Base-by-base conservation (phyloP, 2,888 invertebrate genomes). In the Norana najaformis region DNA sequence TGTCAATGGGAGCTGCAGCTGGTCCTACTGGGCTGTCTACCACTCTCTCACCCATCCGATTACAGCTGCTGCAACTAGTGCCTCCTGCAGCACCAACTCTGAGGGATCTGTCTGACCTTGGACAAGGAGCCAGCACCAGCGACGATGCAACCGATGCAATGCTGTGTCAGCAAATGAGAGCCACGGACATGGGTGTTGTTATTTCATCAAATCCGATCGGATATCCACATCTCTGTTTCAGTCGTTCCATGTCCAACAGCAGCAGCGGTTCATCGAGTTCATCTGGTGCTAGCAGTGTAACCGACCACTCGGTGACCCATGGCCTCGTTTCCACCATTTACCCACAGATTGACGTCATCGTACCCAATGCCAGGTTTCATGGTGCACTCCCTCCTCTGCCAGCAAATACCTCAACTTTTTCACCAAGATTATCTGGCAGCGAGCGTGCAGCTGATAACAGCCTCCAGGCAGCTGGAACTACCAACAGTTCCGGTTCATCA, bases 271-370 rank as follows among this genome's bases (percentile, higher is more conserved):
- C 89, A 23, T 89, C 89, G 14, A 89, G 89, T 53, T 89, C 89
- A n/a, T 89, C 89, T 18, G 41, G 41, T 69, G 47, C 89, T 35
- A 89, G 69, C 53, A 37, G 37, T n/a, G 37, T 89, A 36, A 53
- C 89, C n/a, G 89, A 89, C 53, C 89, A 89, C 47, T 89, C 89
- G 47, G 89, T 89, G 35, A 89, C 89, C 20, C 47, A 89, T 47
- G 89, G 89, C 41, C 69, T 89, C 41, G 89, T 89, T 34, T 89
- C 89, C 8, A 89, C 89, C 37, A 89, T 89, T n/a, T 89, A 89
- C 41, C 89, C 89, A 34, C 89, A 89, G 69, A 89, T 89, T 53
- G 89, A 89, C 34, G 41, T 53, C 34, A 53, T 89, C 41, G 39
- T 88, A 23, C 85, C 85, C 37, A 85, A 30, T 23, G 85, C 88